phyloP scores from a whole-genome alignment of 2,797 vertebrate species.

The Brachyalestes nurse region DNA sequence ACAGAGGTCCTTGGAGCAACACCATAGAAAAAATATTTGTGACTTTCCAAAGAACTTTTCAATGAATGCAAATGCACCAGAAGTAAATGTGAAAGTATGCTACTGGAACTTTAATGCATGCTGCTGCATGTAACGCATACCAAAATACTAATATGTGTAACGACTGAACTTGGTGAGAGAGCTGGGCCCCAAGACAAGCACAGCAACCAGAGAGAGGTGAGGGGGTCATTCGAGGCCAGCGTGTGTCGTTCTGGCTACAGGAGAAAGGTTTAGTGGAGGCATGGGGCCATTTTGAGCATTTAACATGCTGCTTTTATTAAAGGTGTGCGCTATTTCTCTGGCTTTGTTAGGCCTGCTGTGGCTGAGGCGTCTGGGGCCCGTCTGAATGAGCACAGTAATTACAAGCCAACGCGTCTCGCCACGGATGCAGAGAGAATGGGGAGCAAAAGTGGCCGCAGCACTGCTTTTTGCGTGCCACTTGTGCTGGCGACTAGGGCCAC shows the following conservation, averaged over 20 bases:
- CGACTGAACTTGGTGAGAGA: background rate
- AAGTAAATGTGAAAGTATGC: background rate
- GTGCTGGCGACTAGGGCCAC: slow-evolving; percentile 58
- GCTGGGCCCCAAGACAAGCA: background rate
- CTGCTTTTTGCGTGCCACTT: slow-evolving; percentile 49
- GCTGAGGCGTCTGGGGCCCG: slow-evolving; percentile 45
- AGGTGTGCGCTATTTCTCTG: slow-evolving; percentile 39
- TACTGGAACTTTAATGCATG: background rate
- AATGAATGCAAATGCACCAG: background rate
- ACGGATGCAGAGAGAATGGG: slow-evolving; percentile 41
- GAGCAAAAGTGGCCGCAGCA: slow-evolving; percentile 50
- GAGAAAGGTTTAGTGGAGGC: slow-evolving; percentile 6
- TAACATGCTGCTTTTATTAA: slow-evolving; percentile 43
- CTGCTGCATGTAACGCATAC: background rate
- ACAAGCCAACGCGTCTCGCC: slow-evolving; percentile 48
- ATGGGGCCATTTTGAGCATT: slow-evolving; percentile 25
- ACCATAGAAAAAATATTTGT: background rate
- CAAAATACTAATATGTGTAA: background rate
- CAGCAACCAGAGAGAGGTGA: background rate
- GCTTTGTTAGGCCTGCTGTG: slow-evolving; percentile 42
- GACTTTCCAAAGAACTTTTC: background rate
- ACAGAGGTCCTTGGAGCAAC: background rate
- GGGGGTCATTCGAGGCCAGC: slow-evolving; percentile 10
- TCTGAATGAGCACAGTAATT: slow-evolving; percentile 60
- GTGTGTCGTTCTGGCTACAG: slow-evolving; percentile 7